Evolutionary conservation across 2,888 invertebrate genomes (phyloP), one percentile per base, ranked within the genome.

Genomic region (Nomada ferruginata): DNA sequence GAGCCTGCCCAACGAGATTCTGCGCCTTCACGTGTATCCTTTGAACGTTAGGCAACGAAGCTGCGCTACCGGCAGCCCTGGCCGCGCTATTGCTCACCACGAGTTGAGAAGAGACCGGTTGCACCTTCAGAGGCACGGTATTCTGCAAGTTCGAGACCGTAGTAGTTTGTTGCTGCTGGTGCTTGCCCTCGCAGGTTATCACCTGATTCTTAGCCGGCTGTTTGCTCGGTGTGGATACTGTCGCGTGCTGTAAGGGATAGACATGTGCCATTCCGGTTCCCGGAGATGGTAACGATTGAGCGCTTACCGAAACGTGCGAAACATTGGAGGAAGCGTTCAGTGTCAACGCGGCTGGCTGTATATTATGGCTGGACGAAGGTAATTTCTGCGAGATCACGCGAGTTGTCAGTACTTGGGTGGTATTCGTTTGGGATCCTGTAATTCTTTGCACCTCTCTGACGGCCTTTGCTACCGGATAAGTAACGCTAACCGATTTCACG

Each of bases 381-480:
- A 87, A 74, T 72, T 91, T 92, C 65, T 92, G 92, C 3, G 92
- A 90, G 29, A 91, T 85, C 7, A 91, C 90, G 9, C 92, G 88
- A 0, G 91, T 89, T 11, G 89, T 85, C 36, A 91, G 47, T 11
- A 89, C 85, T 73, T 90, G 91, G 2, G 90, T 90, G 44, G 91
- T 88, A 57, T 77, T 91, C 2, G 89, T 87, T 53, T 88, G 86
- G 5, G 88, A 76, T 0, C 87, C 78, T 0, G 85, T 63, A 44
- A 91, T 74, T 75, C 81, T 89, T 57, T 87, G 87, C 2, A 82
- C 47, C 18, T 92, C 92, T 72, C 85, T 88, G 61, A 79, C 80
- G 47, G 86, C 85, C 63, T 89, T 90, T 0, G 82, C 79, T 18
- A 85, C 82, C 3, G 91, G 87, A 72, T 91, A 91, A 3, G 88